Conservation (phyloP, 2,113 vertebrate species). For the Percina caprodes region DNA sequence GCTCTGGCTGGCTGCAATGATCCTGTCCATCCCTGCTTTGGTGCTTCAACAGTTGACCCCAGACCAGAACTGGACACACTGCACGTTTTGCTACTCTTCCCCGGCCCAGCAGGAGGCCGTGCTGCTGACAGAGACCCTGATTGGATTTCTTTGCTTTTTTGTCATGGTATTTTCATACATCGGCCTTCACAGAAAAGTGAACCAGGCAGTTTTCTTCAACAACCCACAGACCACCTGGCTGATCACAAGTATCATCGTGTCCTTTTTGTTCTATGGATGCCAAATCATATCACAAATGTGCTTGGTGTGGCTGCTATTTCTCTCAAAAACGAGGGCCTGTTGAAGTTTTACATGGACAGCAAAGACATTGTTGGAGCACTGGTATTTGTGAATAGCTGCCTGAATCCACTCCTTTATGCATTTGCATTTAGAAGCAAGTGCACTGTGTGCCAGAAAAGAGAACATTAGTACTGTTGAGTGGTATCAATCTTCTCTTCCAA, state of each 20-base stretch:
- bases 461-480: not conserved
- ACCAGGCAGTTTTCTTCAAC: conserved; percentile 34
- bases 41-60: not conserved
- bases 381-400: conserved; percentile 34
- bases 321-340: not conserved
- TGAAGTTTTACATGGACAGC: not conserved
- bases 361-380: conserved; percentile 3
- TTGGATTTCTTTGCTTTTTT: conserved; percentile 9
- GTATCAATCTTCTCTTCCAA: too few relatives aligned
- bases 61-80: not conserved
- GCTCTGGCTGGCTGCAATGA: conserved; percentile 32
- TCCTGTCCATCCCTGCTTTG: conserved; percentile 16
- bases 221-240: conserved; percentile 33
- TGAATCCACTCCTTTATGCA: conserved; percentile 48
- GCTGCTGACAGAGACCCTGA: conserved; percentile 15
- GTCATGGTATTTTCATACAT: conserved; percentile 34
- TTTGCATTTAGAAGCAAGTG: conserved; percentile 33
- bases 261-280: conserved; percentile 42
- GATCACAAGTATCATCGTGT: conserved; percentile 28
- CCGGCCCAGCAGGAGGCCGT: not conserved
- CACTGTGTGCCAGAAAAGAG: not conserved
- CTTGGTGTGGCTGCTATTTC: conserved; percentile 19
- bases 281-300: conserved; percentile 31
- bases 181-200: conserved; percentile 24
- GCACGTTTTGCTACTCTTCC: not conserved